Conservation (phyloP, 2,113 vertebrate species). For the Morone chrysops region DNA sequence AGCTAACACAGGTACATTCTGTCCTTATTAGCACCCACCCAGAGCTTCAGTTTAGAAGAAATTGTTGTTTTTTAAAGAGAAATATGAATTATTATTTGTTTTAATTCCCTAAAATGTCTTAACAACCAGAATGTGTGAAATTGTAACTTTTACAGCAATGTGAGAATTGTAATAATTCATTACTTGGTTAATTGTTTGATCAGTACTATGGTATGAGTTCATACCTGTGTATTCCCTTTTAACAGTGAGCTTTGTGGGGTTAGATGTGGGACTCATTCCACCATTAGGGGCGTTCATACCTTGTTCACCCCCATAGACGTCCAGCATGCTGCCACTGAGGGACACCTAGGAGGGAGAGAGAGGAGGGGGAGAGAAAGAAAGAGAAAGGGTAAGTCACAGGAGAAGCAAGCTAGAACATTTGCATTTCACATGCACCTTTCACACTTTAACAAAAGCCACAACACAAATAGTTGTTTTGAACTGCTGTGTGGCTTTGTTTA, state of each 20-base stretch:
- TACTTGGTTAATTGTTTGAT: constrained; percentile 43
- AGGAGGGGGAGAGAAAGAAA: neutral
- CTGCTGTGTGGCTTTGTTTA: constrained; percentile 54
- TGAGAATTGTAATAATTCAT: constrained; percentile 15
- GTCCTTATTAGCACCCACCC: neutral
- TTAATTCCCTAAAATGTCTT: neutral
- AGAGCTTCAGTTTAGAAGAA: neutral
- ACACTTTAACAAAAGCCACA: constrained; percentile 9
- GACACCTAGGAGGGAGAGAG: constrained; percentile 81
- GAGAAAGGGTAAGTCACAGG: constrained; percentile 23
- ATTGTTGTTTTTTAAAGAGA: neutral
- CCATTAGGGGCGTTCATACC: constrained; percentile 89
- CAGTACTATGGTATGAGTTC: constrained; percentile 72
- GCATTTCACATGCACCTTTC: constrained; percentile 21
- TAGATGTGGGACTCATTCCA: constrained; percentile 90
- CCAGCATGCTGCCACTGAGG: constrained; percentile 92
- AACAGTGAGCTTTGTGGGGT: constrained; percentile 89
- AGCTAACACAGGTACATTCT: constrained; percentile 1
- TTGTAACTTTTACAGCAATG: neutral
- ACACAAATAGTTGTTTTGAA: constrained; percentile 62
- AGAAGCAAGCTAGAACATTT: constrained; percentile 9
- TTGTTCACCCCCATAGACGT: constrained; percentile 91
- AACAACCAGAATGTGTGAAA: neutral
- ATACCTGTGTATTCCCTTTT: constrained; percentile 96
- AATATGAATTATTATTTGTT: neutral